Evolutionary conservation across 2,888 invertebrate species (phyloP).

Genomic region (Microdon myrmicae): DNA sequence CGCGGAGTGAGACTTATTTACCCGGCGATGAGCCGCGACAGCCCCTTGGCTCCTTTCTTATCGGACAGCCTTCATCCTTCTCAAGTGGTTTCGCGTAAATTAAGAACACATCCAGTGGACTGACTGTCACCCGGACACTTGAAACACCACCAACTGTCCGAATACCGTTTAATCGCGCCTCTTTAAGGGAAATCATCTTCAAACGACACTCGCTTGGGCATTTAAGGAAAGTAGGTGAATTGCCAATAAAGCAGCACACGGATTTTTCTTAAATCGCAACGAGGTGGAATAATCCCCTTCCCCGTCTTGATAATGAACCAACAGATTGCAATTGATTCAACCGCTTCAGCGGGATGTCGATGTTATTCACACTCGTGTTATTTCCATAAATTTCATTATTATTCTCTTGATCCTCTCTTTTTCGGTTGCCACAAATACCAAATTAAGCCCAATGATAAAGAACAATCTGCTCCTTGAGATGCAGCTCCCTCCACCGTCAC

Average conservation of each 20-base stretch:
- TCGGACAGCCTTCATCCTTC: slow-evolving; percentile 36
- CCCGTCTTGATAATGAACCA: slow-evolving; percentile 15
- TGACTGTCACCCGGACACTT: slow-evolving; percentile 30
- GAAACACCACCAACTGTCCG: slow-evolving; percentile 32
- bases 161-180: slow-evolving; percentile 15
- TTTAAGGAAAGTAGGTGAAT: slow-evolving; percentile 46
- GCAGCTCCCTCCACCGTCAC: too few relatives aligned
- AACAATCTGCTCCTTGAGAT: slow-evolving; percentile 21
- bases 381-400: slow-evolving; percentile 40
- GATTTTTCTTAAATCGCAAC: slow-evolving; percentile 9
- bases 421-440: slow-evolving; percentile 26
- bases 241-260: slow-evolving; percentile 27
- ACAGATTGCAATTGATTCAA: slow-evolving; percentile 42
- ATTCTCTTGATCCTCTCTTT: slow-evolving; percentile 9
- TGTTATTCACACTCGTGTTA: slow-evolving; percentile 12
- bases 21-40: too few relatives aligned
- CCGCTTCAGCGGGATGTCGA: slow-evolving; percentile 15
- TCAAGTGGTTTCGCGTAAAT: slow-evolving; percentile 38
- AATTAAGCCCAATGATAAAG: slow-evolving; percentile 18
- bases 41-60: slow-evolving; percentile 17
- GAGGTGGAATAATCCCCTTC: not conserved
- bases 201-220: too few relatives aligned
- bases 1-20: too few relatives aligned
- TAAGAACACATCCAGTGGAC: slow-evolving; percentile 36
- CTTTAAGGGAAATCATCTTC: slow-evolving; percentile 7